Conservation (phyloP, 2,888 invertebrate genomes). For the Napeogenes sylphis region DNA sequence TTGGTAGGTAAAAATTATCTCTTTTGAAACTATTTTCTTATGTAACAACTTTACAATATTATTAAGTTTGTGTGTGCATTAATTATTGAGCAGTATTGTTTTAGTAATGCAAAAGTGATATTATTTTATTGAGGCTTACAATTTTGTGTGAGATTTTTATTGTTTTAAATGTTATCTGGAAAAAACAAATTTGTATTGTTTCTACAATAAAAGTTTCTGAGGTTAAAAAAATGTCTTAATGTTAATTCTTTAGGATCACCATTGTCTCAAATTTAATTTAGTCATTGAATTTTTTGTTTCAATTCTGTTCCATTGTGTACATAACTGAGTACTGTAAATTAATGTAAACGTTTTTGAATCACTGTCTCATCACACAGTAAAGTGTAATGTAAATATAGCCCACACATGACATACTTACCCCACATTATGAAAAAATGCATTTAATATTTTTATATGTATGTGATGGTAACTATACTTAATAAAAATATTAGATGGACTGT, state of each 20-base stretch:
- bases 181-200: too few species aligned
- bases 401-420: slow-evolving; percentile 57
- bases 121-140: slow-evolving; percentile 62
- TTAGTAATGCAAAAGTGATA: slow-evolving; percentile 56
- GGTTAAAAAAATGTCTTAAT: too few species aligned
- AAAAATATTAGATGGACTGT: slow-evolving; percentile 73
- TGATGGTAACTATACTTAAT: slow-evolving; percentile 62
- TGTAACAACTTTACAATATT: slow-evolving; percentile 37
- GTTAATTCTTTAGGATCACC: not conserved
- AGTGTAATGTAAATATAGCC: slow-evolving; percentile 60
- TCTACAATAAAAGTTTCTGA: too few species aligned
- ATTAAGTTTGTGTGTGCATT: slow-evolving; percentile 52
- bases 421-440: slow-evolving; percentile 58
- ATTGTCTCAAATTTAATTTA: not conserved
- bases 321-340: slow-evolving; percentile 28
- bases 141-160: slow-evolving; percentile 18
- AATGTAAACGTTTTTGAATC: slow-evolving; percentile 39
- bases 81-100: slow-evolving; percentile 57
- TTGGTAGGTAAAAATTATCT: slow-evolving; percentile 8
- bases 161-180: slow-evolving; percentile 14
- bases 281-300: slow-evolving; percentile 6
- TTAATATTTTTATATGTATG: slow-evolving; percentile 76
- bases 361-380: slow-evolving; percentile 45
- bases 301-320: slow-evolving; percentile 22
- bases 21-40: slow-evolving; percentile 13